These are phyloP conservation scores for Nemotelus pantherinus DNA, from an alignment of 2,888 invertebrate genomes.

Conservation along the genomic window DNA sequence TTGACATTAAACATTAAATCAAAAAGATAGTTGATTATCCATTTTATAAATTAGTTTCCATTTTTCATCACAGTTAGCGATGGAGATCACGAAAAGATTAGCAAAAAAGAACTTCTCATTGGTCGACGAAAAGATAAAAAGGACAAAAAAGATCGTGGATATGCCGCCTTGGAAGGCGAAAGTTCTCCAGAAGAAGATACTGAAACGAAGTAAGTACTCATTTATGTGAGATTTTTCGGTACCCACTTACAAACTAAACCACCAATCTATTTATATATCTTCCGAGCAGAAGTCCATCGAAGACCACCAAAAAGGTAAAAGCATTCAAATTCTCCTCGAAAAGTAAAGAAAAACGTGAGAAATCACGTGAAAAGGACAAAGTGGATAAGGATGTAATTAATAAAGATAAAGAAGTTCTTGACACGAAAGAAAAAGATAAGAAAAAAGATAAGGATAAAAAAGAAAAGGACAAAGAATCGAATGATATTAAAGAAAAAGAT, in stretches of 20 bases:
- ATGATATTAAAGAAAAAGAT: conserved; percentile 66
- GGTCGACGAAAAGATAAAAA: conserved; percentile 86
- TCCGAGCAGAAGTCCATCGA: conserved; percentile 76
- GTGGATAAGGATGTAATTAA: conserved; percentile 74
- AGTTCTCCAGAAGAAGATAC: conserved; percentile 91
- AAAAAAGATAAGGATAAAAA: conserved; percentile 73
- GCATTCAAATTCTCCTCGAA: conserved; percentile 89
- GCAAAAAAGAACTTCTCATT: conserved; percentile 80
- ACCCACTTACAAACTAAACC: not conserved
- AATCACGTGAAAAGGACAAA: conserved; percentile 84
- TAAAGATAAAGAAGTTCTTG: conserved; percentile 61
- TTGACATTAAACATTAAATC: too few species aligned
- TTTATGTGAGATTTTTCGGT: too few species aligned
- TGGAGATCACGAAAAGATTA: conserved; percentile 80
- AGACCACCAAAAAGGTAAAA: conserved; percentile 83
- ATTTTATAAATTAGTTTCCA: too few species aligned
- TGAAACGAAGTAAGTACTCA: conserved; percentile 74
- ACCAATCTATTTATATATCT: too few species aligned
- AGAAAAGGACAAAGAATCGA: conserved; percentile 69
- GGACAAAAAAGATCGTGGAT: conserved; percentile 87
- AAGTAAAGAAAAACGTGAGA: conserved; percentile 85
- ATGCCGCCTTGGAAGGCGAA: conserved; percentile 91
- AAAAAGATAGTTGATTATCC: too few species aligned
- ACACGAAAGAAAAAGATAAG: conserved; percentile 55
- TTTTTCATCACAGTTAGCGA: conserved; percentile 75